phyloP scores from a whole-genome alignment of 37 sponge, comb jelly and placozoan genomes.

The Dysidea cf. avara region DNA sequence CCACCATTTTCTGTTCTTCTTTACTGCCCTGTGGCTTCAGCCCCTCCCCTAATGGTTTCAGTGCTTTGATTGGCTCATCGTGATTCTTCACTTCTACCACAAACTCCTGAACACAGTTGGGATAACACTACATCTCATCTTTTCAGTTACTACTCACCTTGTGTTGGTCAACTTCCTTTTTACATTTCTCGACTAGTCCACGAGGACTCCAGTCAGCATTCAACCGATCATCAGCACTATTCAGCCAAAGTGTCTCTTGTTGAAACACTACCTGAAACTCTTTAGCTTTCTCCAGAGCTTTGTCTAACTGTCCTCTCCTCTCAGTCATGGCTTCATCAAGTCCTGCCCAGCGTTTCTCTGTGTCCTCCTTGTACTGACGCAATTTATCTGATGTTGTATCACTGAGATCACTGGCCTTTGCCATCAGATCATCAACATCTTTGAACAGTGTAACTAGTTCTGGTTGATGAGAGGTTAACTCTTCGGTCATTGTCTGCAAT shows the following conservation, averaged over 20 bases:
- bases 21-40: constrained; percentile 63
- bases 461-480: too few relatives aligned
- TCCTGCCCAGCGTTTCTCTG: too few relatives aligned
- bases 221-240: constrained; percentile 42
- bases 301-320: constrained; percentile 25
- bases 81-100: constrained; percentile 13
- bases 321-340: constrained; percentile 27
- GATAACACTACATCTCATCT: too few relatives aligned
- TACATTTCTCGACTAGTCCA: constrained; percentile 62
- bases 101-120: constrained; percentile 10
- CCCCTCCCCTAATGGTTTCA: constrained; percentile 31
- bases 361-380: too few relatives aligned
- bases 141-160: too few relatives aligned
- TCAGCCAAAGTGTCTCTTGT: constrained; percentile 44
- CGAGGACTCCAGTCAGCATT: constrained; percentile 42
- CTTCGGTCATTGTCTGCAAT: too few relatives aligned
- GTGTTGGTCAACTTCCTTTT: constrained; percentile 32
- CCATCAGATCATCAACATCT: too few relatives aligned
- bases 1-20: constrained; percentile 59
- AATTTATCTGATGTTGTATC: too few relatives aligned
- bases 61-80: constrained; percentile 39
- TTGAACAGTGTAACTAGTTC: too few relatives aligned
- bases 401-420: too few relatives aligned
- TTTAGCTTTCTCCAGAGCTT: constrained; percentile 57
- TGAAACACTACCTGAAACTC: constrained; percentile 61